phyloP scores from a whole-genome alignment of 2,113 vertebrate species.

The Coptodon rendalli region DNA sequence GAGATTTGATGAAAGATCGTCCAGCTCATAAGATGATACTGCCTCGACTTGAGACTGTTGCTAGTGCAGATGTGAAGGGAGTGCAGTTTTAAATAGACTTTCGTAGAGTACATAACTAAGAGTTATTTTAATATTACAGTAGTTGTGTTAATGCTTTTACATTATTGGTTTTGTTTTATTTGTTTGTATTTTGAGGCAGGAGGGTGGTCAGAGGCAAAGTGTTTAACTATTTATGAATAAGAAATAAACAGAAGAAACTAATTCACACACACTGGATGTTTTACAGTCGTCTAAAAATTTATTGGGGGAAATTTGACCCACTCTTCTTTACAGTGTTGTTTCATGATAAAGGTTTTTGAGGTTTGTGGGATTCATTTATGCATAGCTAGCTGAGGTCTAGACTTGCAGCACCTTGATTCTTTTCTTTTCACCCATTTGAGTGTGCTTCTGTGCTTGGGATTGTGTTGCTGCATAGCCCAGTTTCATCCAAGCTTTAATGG shows the following conservation, averaged over 20 bases:
- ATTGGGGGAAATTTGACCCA: background rate
- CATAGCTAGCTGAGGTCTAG: background rate
- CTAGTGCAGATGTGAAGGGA: background rate
- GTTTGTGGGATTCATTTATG: background rate
- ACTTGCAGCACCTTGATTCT: background rate
- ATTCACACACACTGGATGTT: background rate
- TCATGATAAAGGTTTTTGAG: background rate
- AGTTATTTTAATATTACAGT: slow-evolving; percentile 43
- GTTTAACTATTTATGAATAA: background rate
- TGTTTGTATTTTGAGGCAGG: background rate
- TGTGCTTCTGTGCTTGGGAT: background rate
- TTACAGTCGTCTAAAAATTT: background rate
- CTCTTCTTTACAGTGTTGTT: background rate
- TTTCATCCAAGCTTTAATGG: background rate
- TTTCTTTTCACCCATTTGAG: background rate
- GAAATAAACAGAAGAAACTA: background rate
- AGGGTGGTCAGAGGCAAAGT: background rate
- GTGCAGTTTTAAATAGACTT: slow-evolving; percentile 22
- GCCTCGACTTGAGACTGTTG: background rate
- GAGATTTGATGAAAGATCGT: slow-evolving; percentile 29
- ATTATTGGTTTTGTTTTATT: slow-evolving; percentile 39
- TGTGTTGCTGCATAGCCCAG: background rate
- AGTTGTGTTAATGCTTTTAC: background rate
- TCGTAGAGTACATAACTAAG: slow-evolving; percentile 24
- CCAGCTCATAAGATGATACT: background rate